Conservation (phyloP, 2,888 invertebrate genomes). For the Callosobruchus maculatus region DNA sequence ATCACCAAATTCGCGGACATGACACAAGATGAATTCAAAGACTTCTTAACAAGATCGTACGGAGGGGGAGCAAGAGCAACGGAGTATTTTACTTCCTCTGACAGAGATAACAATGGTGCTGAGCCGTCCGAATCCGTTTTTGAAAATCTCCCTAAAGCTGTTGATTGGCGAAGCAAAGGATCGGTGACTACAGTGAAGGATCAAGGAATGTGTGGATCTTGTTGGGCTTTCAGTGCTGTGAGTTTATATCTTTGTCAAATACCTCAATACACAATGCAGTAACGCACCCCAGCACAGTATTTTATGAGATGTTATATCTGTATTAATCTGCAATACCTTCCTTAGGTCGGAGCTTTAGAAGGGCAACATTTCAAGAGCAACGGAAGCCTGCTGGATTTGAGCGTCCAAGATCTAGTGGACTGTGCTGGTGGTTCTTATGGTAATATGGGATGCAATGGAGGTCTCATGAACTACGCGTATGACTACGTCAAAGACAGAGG, state of each 20-base stretch:
- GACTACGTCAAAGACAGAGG: slow-evolving; percentile 50
- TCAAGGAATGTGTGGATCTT: slow-evolving; percentile 7
- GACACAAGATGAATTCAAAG: slow-evolving; percentile 11
- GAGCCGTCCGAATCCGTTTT: neutral
- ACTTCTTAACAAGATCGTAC: neutral
- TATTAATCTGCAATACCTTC: too few species aligned
- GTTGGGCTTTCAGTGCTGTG: slow-evolving; percentile 8
- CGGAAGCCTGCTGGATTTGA: slow-evolving; percentile 49
- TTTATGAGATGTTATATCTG: too few species aligned
- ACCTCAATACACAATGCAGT: too few species aligned
- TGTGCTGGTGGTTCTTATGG: slow-evolving; percentile 42
- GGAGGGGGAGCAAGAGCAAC: neutral
- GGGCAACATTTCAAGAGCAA: slow-evolving; percentile 51
- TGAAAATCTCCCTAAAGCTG: slow-evolving; percentile 2
- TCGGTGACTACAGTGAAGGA: slow-evolving; percentile 6
- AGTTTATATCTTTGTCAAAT: too few species aligned
- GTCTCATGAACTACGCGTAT: slow-evolving; percentile 50
- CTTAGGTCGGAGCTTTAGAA: slow-evolving; percentile 53
- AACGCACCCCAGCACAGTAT: too few species aligned
- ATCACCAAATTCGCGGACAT: slow-evolving; percentile 16
- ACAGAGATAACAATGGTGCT: neutral
- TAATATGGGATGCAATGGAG: slow-evolving; percentile 53
- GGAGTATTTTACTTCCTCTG: neutral
- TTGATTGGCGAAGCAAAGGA: slow-evolving; percentile 7
- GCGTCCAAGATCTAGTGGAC: slow-evolving; percentile 54